Evolutionary conservation across 1,140 invertebrate species (phyloP).

Genomic region (Cylas formicarius): DNA sequence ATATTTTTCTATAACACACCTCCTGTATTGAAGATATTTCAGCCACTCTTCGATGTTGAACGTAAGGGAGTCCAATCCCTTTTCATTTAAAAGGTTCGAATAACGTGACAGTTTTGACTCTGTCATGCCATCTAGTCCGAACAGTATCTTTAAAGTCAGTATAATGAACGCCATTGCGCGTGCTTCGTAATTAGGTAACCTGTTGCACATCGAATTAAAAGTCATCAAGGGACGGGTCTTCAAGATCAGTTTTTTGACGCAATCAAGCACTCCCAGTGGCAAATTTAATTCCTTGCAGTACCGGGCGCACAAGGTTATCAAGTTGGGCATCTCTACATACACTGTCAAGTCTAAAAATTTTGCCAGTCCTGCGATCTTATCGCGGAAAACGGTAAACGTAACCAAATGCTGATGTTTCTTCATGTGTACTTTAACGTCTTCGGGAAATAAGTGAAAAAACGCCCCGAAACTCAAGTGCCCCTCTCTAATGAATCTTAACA

Average conservation of each 20-base stretch:
- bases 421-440: constrained; percentile 31
- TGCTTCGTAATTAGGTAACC: constrained; percentile 53
- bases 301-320: constrained; percentile 42
- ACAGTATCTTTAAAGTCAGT: constrained; percentile 54
- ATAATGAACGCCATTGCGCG: constrained; percentile 55
- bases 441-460: constrained; percentile 50
- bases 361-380: constrained; percentile 35
- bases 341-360: constrained; percentile 41
- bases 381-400: constrained; percentile 39
- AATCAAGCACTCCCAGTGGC: constrained; percentile 37
- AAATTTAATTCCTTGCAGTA: constrained; percentile 52
- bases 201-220: constrained; percentile 8
- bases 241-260: constrained; percentile 25
- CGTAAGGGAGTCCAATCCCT: constrained; percentile 37
- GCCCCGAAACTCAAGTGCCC: constrained; percentile 51
- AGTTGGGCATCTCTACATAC: constrained; percentile 43
- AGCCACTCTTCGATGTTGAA: constrained; percentile 60
- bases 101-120: constrained; percentile 52
- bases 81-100: constrained; percentile 45
- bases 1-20: constrained; percentile 43
- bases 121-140: constrained; percentile 55
- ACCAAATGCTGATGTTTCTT: constrained; percentile 37
- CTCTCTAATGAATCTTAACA: constrained; percentile 52
- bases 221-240: constrained; percentile 22
- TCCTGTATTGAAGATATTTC: constrained; percentile 52